Base-by-base conservation (phyloP, 92 coral and sea anemone genomes). In the Phenganax stokvisi region DNA sequence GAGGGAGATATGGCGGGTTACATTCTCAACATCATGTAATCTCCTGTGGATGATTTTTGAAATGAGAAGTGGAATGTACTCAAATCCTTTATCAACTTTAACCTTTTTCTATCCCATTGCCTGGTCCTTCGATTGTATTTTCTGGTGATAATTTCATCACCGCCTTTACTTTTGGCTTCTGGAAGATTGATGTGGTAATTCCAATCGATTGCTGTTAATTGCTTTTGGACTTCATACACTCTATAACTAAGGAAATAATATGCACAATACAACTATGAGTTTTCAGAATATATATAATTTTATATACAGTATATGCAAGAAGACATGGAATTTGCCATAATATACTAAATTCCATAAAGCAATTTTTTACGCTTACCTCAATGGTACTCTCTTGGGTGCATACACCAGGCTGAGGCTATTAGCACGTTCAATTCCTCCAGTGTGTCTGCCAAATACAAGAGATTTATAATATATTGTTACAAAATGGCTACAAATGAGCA, bases 331-430 rank as follows among this genome's bases (percentile, higher is more conserved):
- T 64, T 64, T 28, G 47, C 17, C 16, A 10, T 64, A n/a, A 11
- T 64, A 11, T 28, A 64, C 70, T 64, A 11, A 6, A 28, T 25
- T 12, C 6, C 30, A 59, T 28, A 68, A 54, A 54, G 28, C 12
- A 20, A 27, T 30, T 57, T 30, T 30, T 37, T 47, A 47, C 57
- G 25, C 59, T 62, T 12, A 71, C 87, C 87, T 84, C 15, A 84
- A 57, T 0, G 79, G 79, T 54, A 67, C 64, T 57, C 87, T 84
- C 87, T 77, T 84, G 71, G 84, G 84, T 17, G 83, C 67, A 56
- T 84, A 77, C 15, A 71, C 78, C 27, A 84, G 77, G 67, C 75
- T 84, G 16, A 84, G 87, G 51, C 83, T 84, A 64, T 76, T 84
- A 8, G 77, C 76, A 77, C 87, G 69, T 52, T 84, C 83, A 54